Conservation (phyloP, 2,888 invertebrate genomes). For the Caenorhabditis macrosperma region DNA sequence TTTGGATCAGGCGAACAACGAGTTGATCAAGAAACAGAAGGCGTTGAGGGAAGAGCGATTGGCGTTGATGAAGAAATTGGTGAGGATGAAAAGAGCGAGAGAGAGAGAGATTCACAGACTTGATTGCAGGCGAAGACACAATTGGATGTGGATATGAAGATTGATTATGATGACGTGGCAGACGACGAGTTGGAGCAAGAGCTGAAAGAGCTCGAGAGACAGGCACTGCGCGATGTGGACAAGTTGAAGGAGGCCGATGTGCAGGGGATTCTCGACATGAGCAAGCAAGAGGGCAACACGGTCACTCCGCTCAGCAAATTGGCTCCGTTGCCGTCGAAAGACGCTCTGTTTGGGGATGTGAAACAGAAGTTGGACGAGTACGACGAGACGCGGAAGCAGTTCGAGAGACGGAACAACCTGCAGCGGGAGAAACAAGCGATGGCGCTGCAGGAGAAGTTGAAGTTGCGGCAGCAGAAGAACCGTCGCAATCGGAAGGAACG, state of each 20-base stretch:
- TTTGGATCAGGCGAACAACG: slow-evolving; percentile 81
- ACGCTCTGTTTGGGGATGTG: slow-evolving; percentile 82
- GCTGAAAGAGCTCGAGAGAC: slow-evolving; percentile 80
- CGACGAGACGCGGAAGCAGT: slow-evolving; percentile 73
- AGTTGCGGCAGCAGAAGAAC: slow-evolving; percentile 71
- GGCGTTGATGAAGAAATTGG: slow-evolving; percentile 81
- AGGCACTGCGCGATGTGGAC: slow-evolving; percentile 78
- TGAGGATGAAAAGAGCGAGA: slow-evolving; percentile 56
- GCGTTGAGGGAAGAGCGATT: slow-evolving; percentile 82
- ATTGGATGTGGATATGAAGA: slow-evolving; percentile 77
- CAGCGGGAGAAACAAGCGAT: slow-evolving; percentile 76
- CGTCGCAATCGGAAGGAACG: slow-evolving; percentile 64
- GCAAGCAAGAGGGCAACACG: slow-evolving; percentile 74
- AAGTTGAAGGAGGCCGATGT: slow-evolving; percentile 69
- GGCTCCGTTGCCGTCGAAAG: slow-evolving; percentile 82
- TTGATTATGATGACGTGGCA: slow-evolving; percentile 80
- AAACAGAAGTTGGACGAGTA: slow-evolving; percentile 76
- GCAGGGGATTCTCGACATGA: slow-evolving; percentile 75
- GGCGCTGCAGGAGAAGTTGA: slow-evolving; percentile 76
- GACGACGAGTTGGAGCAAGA: slow-evolving; percentile 76
- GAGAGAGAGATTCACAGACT: no score
- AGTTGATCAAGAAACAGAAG: slow-evolving; percentile 81
- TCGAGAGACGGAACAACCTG: slow-evolving; percentile 72
- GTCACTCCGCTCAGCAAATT: slow-evolving; percentile 81
- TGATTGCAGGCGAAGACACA: slow-evolving; percentile 74